phyloP scores from a whole-genome alignment of 2,888 invertebrate genomes.

The Aromia moschata region DNA sequence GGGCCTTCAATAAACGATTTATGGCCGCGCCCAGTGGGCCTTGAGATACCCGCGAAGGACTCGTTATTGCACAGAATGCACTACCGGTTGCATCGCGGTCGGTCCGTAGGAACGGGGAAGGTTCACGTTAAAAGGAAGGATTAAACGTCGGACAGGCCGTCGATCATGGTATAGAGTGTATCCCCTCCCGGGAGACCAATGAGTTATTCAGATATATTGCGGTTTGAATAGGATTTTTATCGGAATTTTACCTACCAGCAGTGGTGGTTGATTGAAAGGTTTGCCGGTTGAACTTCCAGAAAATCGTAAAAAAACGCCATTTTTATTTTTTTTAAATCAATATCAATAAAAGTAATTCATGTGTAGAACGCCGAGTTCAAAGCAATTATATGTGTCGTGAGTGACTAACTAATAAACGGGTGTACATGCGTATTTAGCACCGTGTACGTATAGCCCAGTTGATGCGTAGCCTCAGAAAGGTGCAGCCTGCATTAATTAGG shows the following conservation, averaged over 20 bases:
- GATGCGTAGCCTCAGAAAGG: too few relatives aligned
- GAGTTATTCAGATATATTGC: not conserved
- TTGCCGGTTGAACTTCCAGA: too few relatives aligned
- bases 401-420: too few relatives aligned
- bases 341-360: too few relatives aligned
- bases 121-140: constrained; percentile 9
- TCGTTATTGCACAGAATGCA: constrained; percentile 13
- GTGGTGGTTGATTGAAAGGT: too few relatives aligned
- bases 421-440: too few relatives aligned
- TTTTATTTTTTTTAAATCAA: too few relatives aligned
- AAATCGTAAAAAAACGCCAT: too few relatives aligned
- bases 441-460: too few relatives aligned
- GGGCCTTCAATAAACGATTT: constrained; percentile 20
- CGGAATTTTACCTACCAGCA: not conserved
- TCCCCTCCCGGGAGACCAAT: not conserved
- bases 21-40: constrained; percentile 5
- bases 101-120: constrained; percentile 2
- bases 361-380: too few relatives aligned
- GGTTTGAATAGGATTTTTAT: constrained; percentile 2
- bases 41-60: constrained; percentile 15
- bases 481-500: too few relatives aligned
- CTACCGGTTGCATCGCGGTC: constrained; percentile 18
- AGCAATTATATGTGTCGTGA: too few relatives aligned
- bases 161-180: constrained; percentile 11
- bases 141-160: constrained; percentile 11